These are phyloP conservation scores for Ceyx cyanopectus DNA, from an alignment of 2,113 vertebrate species.

Conservation along the genomic window DNA sequence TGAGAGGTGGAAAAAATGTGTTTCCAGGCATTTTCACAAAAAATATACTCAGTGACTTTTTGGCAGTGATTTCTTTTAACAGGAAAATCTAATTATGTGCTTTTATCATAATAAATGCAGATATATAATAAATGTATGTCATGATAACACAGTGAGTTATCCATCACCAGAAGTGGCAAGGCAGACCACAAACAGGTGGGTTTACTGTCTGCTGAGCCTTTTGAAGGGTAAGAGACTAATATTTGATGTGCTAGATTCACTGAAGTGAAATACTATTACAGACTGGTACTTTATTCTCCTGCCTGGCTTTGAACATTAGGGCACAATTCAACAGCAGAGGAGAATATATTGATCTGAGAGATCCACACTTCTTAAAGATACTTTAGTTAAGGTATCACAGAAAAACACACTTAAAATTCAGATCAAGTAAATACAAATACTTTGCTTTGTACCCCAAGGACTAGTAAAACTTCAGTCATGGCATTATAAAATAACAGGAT, in stretches of 20 bases:
- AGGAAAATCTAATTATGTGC: neutral
- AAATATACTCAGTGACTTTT: neutral
- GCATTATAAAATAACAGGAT: neutral
- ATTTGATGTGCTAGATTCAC: neutral
- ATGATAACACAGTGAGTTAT: neutral
- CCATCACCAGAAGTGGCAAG: neutral
- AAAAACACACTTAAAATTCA: conserved; percentile 16
- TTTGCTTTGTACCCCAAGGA: neutral
- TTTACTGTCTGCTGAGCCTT: neutral
- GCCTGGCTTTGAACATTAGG: neutral
- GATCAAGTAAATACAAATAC: neutral
- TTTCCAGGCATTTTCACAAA: neutral
- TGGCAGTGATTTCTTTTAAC: neutral
- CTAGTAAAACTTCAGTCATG: neutral
- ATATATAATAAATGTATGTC: neutral
- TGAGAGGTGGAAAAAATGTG: neutral
- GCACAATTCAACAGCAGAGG: neutral
- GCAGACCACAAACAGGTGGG: neutral
- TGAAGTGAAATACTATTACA: neutral
- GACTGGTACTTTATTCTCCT: neutral
- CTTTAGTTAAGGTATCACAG: neutral
- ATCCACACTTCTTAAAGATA: neutral
- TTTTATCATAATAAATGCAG: too few relatives aligned
- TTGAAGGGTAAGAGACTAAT: neutral
- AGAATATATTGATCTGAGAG: neutral